These are phyloP conservation scores for Ornithoptera priamus DNA, from an alignment of 2,888 invertebrate genomes.

Conservation along the genomic window DNA sequence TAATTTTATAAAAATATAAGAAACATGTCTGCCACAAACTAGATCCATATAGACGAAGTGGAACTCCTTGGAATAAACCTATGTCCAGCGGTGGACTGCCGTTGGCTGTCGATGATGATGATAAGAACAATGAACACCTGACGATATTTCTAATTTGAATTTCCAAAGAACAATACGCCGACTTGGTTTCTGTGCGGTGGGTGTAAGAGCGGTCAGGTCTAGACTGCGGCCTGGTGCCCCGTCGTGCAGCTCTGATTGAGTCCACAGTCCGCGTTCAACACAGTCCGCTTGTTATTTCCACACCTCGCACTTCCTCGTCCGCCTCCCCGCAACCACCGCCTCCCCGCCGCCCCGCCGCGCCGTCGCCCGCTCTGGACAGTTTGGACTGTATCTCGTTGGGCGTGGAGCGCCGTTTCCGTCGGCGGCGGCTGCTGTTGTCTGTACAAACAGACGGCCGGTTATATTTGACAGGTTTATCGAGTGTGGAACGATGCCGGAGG, in stretches of 20 bases:
- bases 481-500: conserved; percentile 37
- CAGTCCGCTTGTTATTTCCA: conserved; percentile 54
- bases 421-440: conserved; percentile 34
- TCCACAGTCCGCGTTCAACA: conserved; percentile 57
- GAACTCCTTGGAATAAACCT: no score
- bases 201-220: background rate
- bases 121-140: no score
- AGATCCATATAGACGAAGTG: no score
- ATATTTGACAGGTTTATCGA: conserved; percentile 56
- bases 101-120: no score
- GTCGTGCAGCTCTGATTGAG: conserved; percentile 48
- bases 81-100: no score
- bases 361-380: conserved; percentile 29
- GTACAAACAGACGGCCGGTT: conserved; percentile 41
- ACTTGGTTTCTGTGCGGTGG: no score
- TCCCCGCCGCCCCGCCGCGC: background rate
- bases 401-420: conserved; percentile 19
- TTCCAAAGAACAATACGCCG: no score
- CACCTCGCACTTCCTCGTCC: conserved; percentile 44
- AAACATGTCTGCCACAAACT: no score
- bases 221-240: conserved; percentile 16
- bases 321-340: no score
- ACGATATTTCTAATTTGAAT: no score
- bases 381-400: conserved; percentile 9
- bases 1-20: no score